Evolutionary conservation across 2,797 vertebrate species (phyloP), one percentile per base, ranked within the genome.

Genomic region (Paramormyrops hopkinsi): DNA sequence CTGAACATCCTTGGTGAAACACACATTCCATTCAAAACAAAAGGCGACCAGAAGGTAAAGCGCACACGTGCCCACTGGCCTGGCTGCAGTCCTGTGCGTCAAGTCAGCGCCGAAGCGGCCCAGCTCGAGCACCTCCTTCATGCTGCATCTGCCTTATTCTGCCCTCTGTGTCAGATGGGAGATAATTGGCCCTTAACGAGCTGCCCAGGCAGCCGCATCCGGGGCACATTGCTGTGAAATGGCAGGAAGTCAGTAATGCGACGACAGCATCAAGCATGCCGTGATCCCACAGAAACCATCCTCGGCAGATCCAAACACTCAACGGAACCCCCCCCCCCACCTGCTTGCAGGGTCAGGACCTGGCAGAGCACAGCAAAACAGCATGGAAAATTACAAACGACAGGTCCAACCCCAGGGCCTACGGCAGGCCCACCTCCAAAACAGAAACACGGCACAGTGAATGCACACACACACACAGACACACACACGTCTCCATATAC

Each of bases 161-260:
- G 17, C 59, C 44, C 88, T 41, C 46, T 89, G 41, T 65, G 86
- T 50, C 33, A 44, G 33, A 51, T 56, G 90, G 86, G 62, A 54
- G 89, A 90, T 92, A 92, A 93, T 92, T 89, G 69, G 84, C 44
- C 17, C 87, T 89, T 92, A 91, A 92, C 92, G 85, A 91, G 89
- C 88, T 22, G 22, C 3, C 41, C 88, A 37, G 85, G 22, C 90
- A 86, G n/a, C 54, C 51, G 87, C 56, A 90, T 89, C 50, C 89
- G 84, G 56, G 88, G 90, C 90, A 89, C 90, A 79, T 62, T 91
- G 33, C 19, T 56, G 89, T 79, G 86, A 92, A 92, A 92, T 54
- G 54, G 89, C 76, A 88, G 91, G 89, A 91, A 87, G 88, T 19
- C 87, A 88, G 90, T 96, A 96, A 96, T 95, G 65, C 14, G 91